Evolutionary conservation across 2,797 vertebrate genomes (phyloP), one percentile per base, ranked within the genome.

Genomic region (Sebastes taczanowskii): DNA sequence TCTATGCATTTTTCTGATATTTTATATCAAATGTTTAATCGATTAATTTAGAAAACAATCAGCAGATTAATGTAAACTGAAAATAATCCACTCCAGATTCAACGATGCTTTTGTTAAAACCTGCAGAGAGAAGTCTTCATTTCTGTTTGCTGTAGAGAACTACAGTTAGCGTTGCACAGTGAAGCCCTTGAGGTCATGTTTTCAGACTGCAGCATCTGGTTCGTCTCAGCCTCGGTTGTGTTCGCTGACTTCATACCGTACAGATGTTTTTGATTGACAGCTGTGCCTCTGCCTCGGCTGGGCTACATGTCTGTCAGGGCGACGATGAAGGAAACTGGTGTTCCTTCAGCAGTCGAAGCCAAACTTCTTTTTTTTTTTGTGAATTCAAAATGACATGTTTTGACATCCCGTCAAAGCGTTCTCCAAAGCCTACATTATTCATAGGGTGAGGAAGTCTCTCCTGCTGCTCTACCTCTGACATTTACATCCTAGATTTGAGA

Each of bases 391-490:
- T 71, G 71, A 79, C 60, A 11, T 64, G 76, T 86, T 84, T 60
- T 86, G 86, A 86, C 86, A 34, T 32, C 7, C 65, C 68, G 83
- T 79, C 86, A 67, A 32, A 59, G 53, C 11, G 2, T 25, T 58
- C 58, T 65, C 49, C n/a, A 63, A 32, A 69, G 30, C 6, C 13
- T 73, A 7, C 71, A 73, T 81, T 78, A 88, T 88, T 83, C 59
- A 85, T 71, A 1, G 52, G 56, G 14, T 13, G 3, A 56, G 60
- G 32, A 2, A 59, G 60, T 22, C 10, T 52, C 69, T 74, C 46
- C 42, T 20, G n/a, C 61, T 25, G 53, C 71, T 69, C 29, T 3
- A 18, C 18, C 35, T 60, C 58, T 20, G 14, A 5, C 42, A 23
- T 38, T 81, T 52, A 69, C 67, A 58, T 42, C 6, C 18, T 2